A percentile compares a stretch with the other conserved stretches of the same genome.
These are phyloP conservation scores for Leptodactylus fuscus DNA, from an alignment of 2,113 vertebrate genomes.

Conservation along the genomic window DNA sequence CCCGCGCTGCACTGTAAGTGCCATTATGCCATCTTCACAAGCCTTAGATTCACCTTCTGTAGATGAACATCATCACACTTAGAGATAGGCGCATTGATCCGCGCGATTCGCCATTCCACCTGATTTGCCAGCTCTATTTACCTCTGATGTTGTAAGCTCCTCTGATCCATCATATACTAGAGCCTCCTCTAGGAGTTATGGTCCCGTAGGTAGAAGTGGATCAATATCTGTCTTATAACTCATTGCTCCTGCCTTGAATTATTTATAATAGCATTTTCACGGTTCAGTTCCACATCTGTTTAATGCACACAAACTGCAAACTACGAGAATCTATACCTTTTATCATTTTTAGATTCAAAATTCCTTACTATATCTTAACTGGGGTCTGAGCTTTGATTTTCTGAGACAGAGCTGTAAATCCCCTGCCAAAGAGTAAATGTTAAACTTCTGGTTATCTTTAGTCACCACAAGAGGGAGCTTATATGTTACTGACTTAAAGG, in stretches of 20 bases:
- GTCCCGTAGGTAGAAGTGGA: not conserved
- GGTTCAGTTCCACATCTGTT: not conserved
- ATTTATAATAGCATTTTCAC: not conserved
- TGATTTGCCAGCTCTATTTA: not conserved
- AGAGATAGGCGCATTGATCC: no score
- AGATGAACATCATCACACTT: no score
- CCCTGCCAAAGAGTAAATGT: not conserved
- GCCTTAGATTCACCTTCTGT: not conserved
- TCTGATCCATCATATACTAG: not conserved
- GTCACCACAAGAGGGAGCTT: not conserved
- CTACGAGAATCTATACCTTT: no score
- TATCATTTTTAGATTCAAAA: not conserved
- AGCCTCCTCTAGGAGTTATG: not conserved
- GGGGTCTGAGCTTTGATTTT: not conserved
- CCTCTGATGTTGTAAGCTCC: not conserved
- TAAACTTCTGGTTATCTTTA: not conserved
- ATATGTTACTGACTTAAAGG: not conserved
- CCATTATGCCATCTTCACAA: not conserved
- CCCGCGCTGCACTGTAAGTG: slow-evolving; percentile 96
- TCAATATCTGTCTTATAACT: not conserved
- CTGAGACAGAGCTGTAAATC: not conserved
- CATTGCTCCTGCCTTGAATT: not conserved
- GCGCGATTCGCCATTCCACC: not conserved
- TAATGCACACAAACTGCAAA: not conserved
- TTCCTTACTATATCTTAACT: not conserved